These are phyloP conservation scores for Spodoptera litura DNA, from an alignment of 1,140 invertebrate genomes.

Conservation along the genomic window DNA sequence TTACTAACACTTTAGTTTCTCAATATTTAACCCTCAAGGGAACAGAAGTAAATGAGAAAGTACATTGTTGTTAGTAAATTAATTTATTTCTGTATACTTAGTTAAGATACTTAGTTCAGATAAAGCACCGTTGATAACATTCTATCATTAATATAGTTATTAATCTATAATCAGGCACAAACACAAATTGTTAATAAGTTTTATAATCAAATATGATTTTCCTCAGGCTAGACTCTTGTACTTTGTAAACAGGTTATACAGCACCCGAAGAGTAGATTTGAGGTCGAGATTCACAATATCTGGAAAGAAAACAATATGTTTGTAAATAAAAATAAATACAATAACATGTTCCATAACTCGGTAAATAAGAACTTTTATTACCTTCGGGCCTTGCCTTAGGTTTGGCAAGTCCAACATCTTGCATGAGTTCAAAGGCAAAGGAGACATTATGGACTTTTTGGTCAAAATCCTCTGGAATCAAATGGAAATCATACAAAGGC, in stretches of 20 bases:
- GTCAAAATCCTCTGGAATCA: conserved; percentile 95
- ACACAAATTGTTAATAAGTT: conserved; percentile 31
- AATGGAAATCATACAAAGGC: conserved; percentile 97
- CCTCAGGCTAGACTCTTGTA: conserved; percentile 91
- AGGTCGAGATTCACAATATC: conserved; percentile 99
- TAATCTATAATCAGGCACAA: conserved; percentile 32
- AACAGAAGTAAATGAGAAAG: neutral
- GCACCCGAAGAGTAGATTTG: conserved; percentile 98
- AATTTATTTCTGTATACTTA: conserved; percentile 40
- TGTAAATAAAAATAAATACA: neutral
- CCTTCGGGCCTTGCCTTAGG: conserved; percentile 98
- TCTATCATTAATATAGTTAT: neutral
- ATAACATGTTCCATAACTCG: neutral
- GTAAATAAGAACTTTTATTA: conserved; percentile 71
- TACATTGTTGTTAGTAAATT: conserved; percentile 35
- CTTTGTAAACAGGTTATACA: conserved; percentile 98
- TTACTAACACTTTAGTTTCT: too few species aligned
- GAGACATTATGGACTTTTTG: conserved; percentile 98
- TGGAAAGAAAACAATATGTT: conserved; percentile 85
- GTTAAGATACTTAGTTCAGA: conserved; percentile 35
- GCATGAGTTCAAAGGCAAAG: conserved; percentile 99
- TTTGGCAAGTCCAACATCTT: conserved; percentile 97
- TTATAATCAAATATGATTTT: neutral
- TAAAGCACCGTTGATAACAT: conserved; percentile 33
- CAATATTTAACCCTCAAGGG: neutral